phyloP scores from a whole-genome alignment of 2,797 vertebrate genomes.

The Sciurus carolinensis region DNA sequence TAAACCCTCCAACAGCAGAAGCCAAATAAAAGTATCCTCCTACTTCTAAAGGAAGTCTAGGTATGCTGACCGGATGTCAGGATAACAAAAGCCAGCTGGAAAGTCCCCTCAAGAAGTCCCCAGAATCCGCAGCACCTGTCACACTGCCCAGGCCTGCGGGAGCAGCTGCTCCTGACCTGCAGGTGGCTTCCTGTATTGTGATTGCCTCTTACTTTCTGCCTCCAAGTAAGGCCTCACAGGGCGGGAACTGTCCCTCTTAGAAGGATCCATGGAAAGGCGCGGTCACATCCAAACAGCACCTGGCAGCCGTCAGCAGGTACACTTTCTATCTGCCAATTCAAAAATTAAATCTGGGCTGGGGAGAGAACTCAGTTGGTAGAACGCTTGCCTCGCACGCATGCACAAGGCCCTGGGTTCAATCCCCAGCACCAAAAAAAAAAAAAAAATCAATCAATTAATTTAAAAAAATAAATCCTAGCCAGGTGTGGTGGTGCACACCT shows the following conservation, averaged over 20 bases:
- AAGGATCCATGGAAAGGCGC: background rate
- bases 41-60: background rate
- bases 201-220: background rate
- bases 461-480: no score
- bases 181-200: fast-evolving
- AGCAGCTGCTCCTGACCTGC: background rate
- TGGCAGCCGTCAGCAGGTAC: no score
- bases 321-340: no score
- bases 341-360: no score
- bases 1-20: background rate
- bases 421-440: no score
- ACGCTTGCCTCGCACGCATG: no score
- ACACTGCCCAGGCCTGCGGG: background rate
- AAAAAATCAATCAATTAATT: no score
- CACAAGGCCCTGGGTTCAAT: no score
- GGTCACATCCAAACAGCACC: no score
- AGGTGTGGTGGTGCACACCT: no score
- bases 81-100: background rate
- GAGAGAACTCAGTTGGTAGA: no score
- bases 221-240: background rate
- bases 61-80: background rate
- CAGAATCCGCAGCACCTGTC: background rate
- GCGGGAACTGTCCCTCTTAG: background rate
- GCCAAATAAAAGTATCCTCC: background rate
- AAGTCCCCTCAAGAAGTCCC: background rate